These are phyloP conservation scores for Mustela lutreola DNA, from an alignment of 2,113 vertebrate genomes.

Conservation along the genomic window DNA sequence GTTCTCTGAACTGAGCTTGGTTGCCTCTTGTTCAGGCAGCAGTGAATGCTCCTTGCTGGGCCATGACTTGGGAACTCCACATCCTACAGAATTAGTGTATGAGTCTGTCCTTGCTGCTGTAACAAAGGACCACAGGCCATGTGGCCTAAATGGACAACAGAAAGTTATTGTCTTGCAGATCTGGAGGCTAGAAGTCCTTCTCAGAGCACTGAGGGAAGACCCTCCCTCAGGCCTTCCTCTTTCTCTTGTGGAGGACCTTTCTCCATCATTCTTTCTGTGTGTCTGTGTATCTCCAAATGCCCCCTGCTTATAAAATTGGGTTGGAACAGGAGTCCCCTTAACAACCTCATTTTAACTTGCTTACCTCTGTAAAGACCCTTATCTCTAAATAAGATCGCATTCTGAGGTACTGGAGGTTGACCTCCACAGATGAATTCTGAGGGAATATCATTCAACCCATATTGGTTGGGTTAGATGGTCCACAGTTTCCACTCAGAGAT, in stretches of 20 bases:
- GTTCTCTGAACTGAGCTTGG: neutral
- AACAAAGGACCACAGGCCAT: neutral
- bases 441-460: neutral
- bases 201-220: neutral
- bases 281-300: neutral
- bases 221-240: neutral
- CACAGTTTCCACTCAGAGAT: neutral
- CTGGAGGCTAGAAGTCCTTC: neutral
- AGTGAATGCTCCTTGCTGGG: neutral
- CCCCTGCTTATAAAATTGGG: neutral
- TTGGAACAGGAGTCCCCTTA: neutral
- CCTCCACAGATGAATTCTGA: neutral
- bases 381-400: neutral
- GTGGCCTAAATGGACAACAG: neutral
- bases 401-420: neutral
- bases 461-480: too few relatives aligned
- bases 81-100: fast-evolving
- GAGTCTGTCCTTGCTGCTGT: neutral
- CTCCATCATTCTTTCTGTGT: neutral
- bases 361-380: neutral
- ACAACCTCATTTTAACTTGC: neutral
- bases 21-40: neutral
- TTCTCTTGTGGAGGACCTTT: neutral
- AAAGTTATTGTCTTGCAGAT: neutral
- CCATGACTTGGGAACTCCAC: neutral